Conservation (phyloP, 53 echinoderm and acorn worm species). For the Echinometra lucunter region DNA sequence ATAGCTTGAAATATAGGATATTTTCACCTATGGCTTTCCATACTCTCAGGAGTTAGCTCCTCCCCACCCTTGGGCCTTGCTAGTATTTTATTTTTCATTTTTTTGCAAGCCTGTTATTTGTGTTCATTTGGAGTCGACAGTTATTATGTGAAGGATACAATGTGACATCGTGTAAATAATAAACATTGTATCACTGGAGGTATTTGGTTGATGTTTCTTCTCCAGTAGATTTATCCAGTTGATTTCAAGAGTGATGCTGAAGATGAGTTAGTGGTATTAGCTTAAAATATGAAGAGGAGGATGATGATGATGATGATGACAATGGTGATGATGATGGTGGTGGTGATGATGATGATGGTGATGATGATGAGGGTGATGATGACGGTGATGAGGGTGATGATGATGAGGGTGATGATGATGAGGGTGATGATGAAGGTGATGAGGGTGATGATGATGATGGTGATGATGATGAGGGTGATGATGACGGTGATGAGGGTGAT, state of each 20-base stretch:
- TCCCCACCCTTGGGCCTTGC: conserved; percentile 1
- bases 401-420: not conserved
- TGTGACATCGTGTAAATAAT: conserved; percentile 62
- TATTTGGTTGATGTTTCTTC: not conserved
- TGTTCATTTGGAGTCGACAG: not conserved
- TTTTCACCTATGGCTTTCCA: not conserved
- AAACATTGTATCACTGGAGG: conserved; percentile 66
- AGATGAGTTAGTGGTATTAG: not conserved
- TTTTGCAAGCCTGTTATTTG: not conserved
- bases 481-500: not conserved
- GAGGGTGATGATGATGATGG: not conserved
- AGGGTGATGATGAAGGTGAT: not conserved
- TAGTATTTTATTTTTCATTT: conserved; percentile 13
- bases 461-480: not conserved
- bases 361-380: not conserved
- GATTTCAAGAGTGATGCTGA: not conserved
- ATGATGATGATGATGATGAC: not conserved
- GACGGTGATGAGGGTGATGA: not conserved
- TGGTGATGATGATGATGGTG: not conserved
- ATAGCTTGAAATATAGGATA: not conserved
- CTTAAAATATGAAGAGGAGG: not conserved
- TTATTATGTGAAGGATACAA: conserved; percentile 52
- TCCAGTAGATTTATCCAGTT: not conserved
- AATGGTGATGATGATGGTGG: not conserved
- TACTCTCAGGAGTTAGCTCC: not conserved